phyloP scores from a whole-genome alignment of 1,140 invertebrate species.

The Gryon sp. region DNA sequence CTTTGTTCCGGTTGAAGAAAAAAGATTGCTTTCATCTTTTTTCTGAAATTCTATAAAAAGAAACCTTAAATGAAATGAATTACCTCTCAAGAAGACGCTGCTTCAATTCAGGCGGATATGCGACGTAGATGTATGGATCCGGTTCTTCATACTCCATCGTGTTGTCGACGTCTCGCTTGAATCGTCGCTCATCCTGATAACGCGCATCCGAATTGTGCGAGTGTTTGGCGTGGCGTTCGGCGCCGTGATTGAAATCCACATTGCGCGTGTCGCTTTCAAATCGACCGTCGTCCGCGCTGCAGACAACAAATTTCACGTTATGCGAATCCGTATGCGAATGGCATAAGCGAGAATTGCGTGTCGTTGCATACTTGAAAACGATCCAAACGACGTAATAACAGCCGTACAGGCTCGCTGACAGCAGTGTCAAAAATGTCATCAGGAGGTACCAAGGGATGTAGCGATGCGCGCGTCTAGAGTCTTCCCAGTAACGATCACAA shows the following conservation, averaged over 20 bases:
- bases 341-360: constrained; percentile 27
- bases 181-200: constrained; percentile 77
- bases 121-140: constrained; percentile 91
- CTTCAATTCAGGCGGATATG: constrained; percentile 91
- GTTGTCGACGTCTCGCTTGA: constrained; percentile 74
- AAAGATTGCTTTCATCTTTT: background rate
- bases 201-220: constrained; percentile 48
- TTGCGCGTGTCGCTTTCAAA: constrained; percentile 76
- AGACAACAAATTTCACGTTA: constrained; percentile 56
- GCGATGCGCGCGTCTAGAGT: constrained; percentile 86
- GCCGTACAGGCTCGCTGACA: constrained; percentile 89
- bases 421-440: constrained; percentile 86
- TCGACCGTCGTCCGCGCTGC: constrained; percentile 70
- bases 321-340: constrained; percentile 30
- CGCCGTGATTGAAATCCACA: constrained; percentile 66
- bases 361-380: constrained; percentile 89
- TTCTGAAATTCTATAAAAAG: background rate
- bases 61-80: constrained; percentile 46
- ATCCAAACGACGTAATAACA: constrained; percentile 95
- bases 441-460: constrained; percentile 89
- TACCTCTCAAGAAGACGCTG: constrained; percentile 89
- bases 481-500: constrained; percentile 94
- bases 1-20: too few relatives aligned
- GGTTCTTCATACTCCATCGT: constrained; percentile 68
- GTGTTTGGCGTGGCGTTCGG: constrained; percentile 63